Evolutionary conservation across 2,797 vertebrate species (phyloP), one percentile per base, ranked within the genome.

Genomic region (Sebastes hopkinsi): DNA sequence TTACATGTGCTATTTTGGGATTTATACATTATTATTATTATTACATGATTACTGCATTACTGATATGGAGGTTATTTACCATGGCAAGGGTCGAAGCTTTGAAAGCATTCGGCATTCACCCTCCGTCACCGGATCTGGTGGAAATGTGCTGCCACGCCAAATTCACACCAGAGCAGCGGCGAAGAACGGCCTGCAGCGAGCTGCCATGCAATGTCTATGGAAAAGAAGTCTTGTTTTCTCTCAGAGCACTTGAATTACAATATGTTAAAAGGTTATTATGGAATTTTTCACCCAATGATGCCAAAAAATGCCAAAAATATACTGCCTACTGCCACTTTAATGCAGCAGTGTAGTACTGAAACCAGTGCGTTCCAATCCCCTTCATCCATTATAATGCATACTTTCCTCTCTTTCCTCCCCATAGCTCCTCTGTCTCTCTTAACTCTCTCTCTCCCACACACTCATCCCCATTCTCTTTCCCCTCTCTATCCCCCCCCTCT

Each of bases 401-500:
- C 38, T 8, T 32, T 13, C 27, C 16, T 52, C 36, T 32, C 32
- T 56, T 52, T 67, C 34, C 23, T 25, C 27, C 66, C 55, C 30
- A 32, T 30, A 30, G 30, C 46, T 54, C 42, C 62, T 61, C 62
- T 72, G 29, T 79, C 64, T 36, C 46, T 67, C 20, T 52, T 27
- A 32, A 50, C 72, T 61, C 27, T 67, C 42, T 50, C 38, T 50
- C 66, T 2, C 56, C 30, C 12, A 56, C 32, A 11, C 52, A 7
- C 75, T 20, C 64, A 22, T n/a, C 67, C 23, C 58, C 20, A 27
- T 71, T 74, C 71, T 72, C 38, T 74, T 68, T 61, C 20, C 34
- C 77, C 73, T 56, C 72, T 54, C 50, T 60, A 30, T 30, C 59
- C 62, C 68, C 61, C 58, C 62, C 68, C 59, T 50, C 79, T 77